These are phyloP conservation scores for Proisotoma minuta DNA, from an alignment of 2,888 invertebrate genomes.

Conservation along the genomic window DNA sequence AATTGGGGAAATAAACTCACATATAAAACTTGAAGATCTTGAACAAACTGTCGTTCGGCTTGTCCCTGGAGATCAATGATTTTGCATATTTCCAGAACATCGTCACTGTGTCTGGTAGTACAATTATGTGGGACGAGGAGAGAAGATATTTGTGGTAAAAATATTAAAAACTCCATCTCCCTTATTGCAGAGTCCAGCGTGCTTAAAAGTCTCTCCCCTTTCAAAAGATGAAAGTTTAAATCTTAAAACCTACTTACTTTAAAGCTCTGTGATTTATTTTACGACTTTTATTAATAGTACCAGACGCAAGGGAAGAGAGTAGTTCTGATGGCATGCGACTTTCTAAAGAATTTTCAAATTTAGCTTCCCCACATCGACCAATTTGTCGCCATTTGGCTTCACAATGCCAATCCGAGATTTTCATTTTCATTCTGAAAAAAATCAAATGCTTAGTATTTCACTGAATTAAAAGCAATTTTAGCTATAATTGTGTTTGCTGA, in stretches of 20 bases:
- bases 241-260: not conserved
- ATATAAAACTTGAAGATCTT: not conserved
- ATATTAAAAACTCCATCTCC: conserved; percentile 13
- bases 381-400: conserved; percentile 2
- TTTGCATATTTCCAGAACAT: no score
- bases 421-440: no score
- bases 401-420: no score
- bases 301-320: no score
- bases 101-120: no score
- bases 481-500: no score
- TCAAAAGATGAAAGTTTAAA: not conserved
- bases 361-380: not conserved
- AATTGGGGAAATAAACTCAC: no score
- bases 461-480: no score
- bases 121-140: not conserved
- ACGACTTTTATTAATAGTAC: not conserved
- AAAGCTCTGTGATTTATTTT: not conserved
- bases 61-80: not conserved
- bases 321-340: not conserved
- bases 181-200: conserved; percentile 11
- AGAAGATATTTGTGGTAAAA: not conserved
- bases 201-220: not conserved
- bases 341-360: not conserved
- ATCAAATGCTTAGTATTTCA: not conserved
- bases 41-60: not conserved